Base-by-base conservation (phyloP, 2,113 vertebrate genomes). In the Camelus bactrianus region DNA sequence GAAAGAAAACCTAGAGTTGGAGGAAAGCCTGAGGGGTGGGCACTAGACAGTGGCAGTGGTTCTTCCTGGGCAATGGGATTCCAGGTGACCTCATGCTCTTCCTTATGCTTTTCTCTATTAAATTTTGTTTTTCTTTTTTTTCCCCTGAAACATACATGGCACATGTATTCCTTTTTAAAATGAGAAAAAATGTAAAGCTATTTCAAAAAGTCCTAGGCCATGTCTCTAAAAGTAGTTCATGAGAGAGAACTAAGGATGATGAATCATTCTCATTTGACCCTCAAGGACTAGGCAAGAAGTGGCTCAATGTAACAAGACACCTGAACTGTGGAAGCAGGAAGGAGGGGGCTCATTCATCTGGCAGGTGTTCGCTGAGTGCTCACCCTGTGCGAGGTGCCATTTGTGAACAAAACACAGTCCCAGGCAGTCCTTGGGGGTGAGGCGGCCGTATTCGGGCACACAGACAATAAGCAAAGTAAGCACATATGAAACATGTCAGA, bases 191-290 rank as follows among this genome's bases (percentile, higher is more conserved):
- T 56, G 5, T 15, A 85, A 75, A 64, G 12, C 64, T 48, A 20
- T 75, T 91, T 91, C 72, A 42, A n/a, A 72, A 92, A 69, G 48
- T 70, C n/a, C 32, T n/a, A 85, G 7, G 70, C n/a, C 26, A 86
- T 70, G 26, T 19, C n/a, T 82, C 54, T 67, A 30, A 54, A 88
- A 58, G 54, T 1, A 19, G 35, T 62, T 92, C 26, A 15, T 28
- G 65, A 60, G 52, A 32, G 46, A 75, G 65, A 89, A 38, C 46
- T 11, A 30, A 76, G 12, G 24, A 35, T 17, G 16, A 46, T 8
- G 8, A 60, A 22, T 42, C 28, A 48, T 48, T 75, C 87, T 83
- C 87, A 54, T 56, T 60, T 46, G 12, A 80, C 46, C 56, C 79
- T 85, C 87, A 83, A 96, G 56, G 69, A 69, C 62, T 8, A 67